These are phyloP conservation scores for Cichladusa arquata DNA, from an alignment of 2,113 vertebrate genomes.

Conservation along the genomic window DNA sequence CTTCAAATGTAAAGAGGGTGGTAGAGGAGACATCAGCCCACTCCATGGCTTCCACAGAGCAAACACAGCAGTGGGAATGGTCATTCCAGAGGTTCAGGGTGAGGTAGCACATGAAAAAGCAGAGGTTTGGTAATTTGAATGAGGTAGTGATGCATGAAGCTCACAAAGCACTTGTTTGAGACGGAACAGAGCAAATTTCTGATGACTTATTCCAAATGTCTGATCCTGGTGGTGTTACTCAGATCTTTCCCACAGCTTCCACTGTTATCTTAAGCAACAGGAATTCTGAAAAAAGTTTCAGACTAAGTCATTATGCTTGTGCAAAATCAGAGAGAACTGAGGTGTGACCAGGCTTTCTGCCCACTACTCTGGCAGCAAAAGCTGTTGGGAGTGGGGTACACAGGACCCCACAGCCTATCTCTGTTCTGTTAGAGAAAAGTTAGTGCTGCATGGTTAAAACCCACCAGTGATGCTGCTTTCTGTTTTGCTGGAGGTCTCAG, in stretches of 20 bases:
- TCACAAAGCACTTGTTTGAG: background rate
- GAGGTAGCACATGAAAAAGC: accelerated
- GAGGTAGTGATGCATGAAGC: background rate
- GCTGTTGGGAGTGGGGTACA: background rate
- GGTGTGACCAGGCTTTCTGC: background rate
- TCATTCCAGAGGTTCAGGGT: background rate
- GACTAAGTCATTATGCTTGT: background rate
- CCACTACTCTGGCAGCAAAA: background rate
- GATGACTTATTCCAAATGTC: background rate
- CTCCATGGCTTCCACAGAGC: background rate
- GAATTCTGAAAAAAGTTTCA: background rate
- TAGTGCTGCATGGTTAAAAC: background rate
- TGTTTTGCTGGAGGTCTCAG: background rate
- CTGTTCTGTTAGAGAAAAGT: background rate
- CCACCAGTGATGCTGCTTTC: background rate
- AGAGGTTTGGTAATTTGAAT: background rate
- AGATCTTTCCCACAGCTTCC: background rate
- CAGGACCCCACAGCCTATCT: background rate
- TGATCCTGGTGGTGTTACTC: background rate
- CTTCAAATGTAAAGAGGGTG: background rate
- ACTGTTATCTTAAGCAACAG: background rate
- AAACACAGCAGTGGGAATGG: background rate
- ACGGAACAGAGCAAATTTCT: background rate
- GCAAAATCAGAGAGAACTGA: background rate
- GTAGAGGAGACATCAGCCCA: background rate